Percentiles rank a stretch among this genome's conserved stretches.
These are phyloP conservation scores for Boloria euphrosyne DNA, from an alignment of 2,888 invertebrate genomes.

Conservation along the genomic window DNA sequence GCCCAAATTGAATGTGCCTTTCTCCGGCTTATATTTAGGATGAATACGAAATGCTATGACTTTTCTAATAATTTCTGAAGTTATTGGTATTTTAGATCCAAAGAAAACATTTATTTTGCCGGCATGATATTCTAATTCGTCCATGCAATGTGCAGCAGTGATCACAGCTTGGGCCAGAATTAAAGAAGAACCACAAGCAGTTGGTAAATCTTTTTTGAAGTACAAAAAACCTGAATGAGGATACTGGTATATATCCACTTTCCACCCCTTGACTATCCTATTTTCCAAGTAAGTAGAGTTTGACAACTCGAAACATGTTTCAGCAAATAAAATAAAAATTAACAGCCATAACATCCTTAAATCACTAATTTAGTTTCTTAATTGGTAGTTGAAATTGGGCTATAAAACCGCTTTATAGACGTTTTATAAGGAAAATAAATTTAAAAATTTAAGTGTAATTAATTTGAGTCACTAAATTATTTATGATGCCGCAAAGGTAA, in stretches of 20 bases:
- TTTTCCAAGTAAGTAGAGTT: conserved; percentile 23
- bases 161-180: conserved; percentile 40
- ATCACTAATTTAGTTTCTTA: conserved; percentile 33
- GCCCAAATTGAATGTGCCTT: conserved; percentile 30
- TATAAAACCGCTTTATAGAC: conserved; percentile 38
- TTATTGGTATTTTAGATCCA: conserved; percentile 32
- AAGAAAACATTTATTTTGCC: conserved; percentile 38
- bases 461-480: conserved; percentile 35
- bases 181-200: conserved; percentile 42
- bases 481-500: conserved; percentile 21
- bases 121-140: conserved; percentile 27
- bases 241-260: conserved; percentile 33
- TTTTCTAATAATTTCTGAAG: conserved; percentile 26
- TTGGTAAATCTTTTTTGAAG: conserved; percentile 33
- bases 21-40: conserved; percentile 19
- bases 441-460: conserved; percentile 35
- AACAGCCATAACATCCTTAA: conserved; percentile 32
- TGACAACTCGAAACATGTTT: conserved; percentile 8
- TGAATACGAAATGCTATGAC: conserved; percentile 23
- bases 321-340: conserved; percentile 20
- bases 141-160: conserved; percentile 45
- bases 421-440: conserved; percentile 37
- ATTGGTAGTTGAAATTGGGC: conserved; percentile 31
- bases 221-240: conserved; percentile 39
- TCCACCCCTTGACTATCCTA: conserved; percentile 36